These are phyloP conservation scores for Montipora capitata DNA, from an alignment of 92 coral and sea anemone species.

Conservation along the genomic window DNA sequence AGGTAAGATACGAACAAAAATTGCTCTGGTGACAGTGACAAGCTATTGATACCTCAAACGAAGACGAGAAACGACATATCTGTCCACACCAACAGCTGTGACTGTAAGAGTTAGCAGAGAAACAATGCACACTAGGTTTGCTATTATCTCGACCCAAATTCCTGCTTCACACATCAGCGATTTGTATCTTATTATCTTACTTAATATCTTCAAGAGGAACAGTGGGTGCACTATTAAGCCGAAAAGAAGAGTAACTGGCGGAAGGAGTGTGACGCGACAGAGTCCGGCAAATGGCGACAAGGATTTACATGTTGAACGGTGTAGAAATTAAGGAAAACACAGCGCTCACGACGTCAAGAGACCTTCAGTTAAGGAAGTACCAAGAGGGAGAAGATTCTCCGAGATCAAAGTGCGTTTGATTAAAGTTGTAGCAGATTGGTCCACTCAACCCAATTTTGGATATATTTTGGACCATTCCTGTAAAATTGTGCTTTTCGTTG, in stretches of 20 bases:
- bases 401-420: slow-evolving; percentile 22
- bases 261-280: slow-evolving; percentile 36
- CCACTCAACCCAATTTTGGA: background rate
- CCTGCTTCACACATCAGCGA: slow-evolving; percentile 35
- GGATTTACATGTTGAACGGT: slow-evolving; percentile 13
- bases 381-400: slow-evolving; percentile 25
- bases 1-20: background rate
- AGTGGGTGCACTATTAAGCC: slow-evolving; percentile 48
- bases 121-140: slow-evolving; percentile 25
- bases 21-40: background rate
- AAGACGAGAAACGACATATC: slow-evolving; percentile 30
- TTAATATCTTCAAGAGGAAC: slow-evolving; percentile 26
- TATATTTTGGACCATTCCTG: background rate
- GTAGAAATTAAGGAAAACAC: slow-evolving; percentile 29
- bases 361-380: slow-evolving; percentile 28
- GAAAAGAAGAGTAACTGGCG: slow-evolving; percentile 31
- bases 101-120: slow-evolving; percentile 36
- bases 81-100: slow-evolving; percentile 46
- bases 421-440: slow-evolving; percentile 37
- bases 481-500: no score
- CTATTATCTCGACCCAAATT: slow-evolving; percentile 20
- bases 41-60: slow-evolving; percentile 41
- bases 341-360: slow-evolving; percentile 13
- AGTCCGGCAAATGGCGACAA: slow-evolving; percentile 30
- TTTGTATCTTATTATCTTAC: slow-evolving; percentile 1